Conservation (phyloP, 2,113 vertebrate species). For the Bos javanicus region DNA sequence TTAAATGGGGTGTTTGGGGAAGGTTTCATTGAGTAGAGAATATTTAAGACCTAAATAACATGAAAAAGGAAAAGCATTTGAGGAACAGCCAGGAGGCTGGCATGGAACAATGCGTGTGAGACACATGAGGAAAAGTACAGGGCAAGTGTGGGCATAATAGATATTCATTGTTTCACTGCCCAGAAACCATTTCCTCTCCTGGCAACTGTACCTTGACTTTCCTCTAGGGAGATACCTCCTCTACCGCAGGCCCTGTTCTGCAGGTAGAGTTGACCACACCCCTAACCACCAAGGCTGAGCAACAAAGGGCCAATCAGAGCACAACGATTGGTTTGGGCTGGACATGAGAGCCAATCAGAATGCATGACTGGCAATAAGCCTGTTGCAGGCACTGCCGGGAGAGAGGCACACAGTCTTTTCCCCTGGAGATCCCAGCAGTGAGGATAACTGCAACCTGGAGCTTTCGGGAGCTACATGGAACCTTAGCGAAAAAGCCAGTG, state of each 20-base stretch:
- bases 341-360: not conserved
- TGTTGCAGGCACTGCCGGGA: not conserved
- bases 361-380: not conserved
- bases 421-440: not conserved
- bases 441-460: not conserved
- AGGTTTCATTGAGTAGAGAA: not conserved
- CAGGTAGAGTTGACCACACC: not conserved
- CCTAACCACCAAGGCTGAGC: not conserved
- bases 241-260: not conserved
- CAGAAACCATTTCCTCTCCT: constrained; percentile 11
- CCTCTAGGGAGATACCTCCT: not conserved
- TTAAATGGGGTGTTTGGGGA: not conserved
- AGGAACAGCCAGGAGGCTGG: not conserved
- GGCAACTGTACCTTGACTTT: not conserved
- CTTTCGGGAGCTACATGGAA: not conserved
- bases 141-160: not conserved
- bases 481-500: not conserved
- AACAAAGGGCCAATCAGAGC: not conserved
- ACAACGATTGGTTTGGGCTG: not conserved
- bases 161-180: not conserved
- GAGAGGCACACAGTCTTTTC: not conserved
- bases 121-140: not conserved
- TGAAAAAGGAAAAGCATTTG: not conserved
- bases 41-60: not conserved
- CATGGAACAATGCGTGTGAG: not conserved